A percentile compares a stretch with the other conserved stretches of the same genome.
Conservation (phyloP, 2,888 invertebrate species). For the Sesia apiformis region DNA sequence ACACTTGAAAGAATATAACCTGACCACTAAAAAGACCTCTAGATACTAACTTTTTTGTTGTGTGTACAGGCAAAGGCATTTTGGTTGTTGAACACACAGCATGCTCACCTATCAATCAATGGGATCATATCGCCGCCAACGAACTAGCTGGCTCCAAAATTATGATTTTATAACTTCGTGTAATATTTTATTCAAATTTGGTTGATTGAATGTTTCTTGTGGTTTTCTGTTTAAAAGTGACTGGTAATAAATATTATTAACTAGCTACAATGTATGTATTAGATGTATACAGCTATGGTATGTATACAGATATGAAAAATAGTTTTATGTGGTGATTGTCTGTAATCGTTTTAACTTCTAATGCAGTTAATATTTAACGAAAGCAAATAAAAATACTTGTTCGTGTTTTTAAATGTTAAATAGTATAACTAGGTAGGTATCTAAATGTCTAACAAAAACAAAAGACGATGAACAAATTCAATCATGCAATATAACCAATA, state of each 20-base stretch:
- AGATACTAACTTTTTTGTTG: slow-evolving; percentile 7
- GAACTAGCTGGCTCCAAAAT: slow-evolving; percentile 50
- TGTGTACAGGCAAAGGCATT: slow-evolving; percentile 16
- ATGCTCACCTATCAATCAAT: slow-evolving; percentile 74
- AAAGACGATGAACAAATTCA: background rate
- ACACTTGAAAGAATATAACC: slow-evolving; percentile 38
- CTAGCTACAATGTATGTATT: slow-evolving; percentile 6
- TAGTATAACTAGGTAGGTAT: background rate
- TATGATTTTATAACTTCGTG: slow-evolving; percentile 67
- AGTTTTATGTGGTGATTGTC: background rate
- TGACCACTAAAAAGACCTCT: slow-evolving; percentile 1
- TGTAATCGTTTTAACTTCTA: background rate
- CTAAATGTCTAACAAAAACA: background rate
- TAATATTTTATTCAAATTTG: slow-evolving; percentile 71
- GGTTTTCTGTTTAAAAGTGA: slow-evolving; percentile 3
- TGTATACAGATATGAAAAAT: background rate
- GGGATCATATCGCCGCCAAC: slow-evolving; percentile 66
- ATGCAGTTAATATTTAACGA: background rate
- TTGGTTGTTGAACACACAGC: slow-evolving; percentile 42
- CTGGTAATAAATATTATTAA: slow-evolving; percentile 20
- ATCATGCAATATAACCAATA: background rate
- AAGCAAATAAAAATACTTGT: background rate
- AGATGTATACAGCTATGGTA: background rate
- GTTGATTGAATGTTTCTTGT: slow-evolving; percentile 65
- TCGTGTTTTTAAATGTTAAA: background rate